Evolutionary conservation across 2,113 vertebrate genomes (phyloP), one percentile per base, ranked within the genome.

Genomic region (Phrynosoma blainvillii): DNA sequence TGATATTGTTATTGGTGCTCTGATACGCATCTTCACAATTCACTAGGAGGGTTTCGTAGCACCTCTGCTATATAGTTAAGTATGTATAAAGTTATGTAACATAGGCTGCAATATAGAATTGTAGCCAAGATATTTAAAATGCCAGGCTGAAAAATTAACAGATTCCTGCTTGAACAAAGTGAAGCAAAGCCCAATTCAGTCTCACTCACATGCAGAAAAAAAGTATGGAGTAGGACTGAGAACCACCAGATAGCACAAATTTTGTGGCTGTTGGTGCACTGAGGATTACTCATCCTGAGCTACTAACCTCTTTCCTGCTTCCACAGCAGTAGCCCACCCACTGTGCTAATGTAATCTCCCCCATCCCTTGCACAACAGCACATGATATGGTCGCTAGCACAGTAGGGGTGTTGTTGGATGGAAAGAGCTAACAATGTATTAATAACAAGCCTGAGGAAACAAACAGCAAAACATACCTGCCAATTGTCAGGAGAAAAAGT

Each of bases 361-460:
- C 40, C 23, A 36, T 13, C 52, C 80, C 62, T 47, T 21, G 2
- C 40, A 54, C 40, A 20, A 27, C 3, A 16, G 47, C 23, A 56
- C 85, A 40, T 13, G n/a, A 71, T 56, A 56, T 6, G 23, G 85
- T 71, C 4, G 18, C 85, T 59, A 5, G 23, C 85, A 12, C 85
- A 87, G 77, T 59, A 14, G 59, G 81, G 80, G 80, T 27, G 62
- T 23, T 0, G 23, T 83, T 83, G 30, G 62, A 77, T 77, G 73
- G 42, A 88, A 25, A 54, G 73, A 56, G 40, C 59, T 77, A 77
- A 83, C 80, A 77, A 77, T 52, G n/a, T 83, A 88, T 88, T 88
- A 88, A 75, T 88, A 88, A 77, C 71, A 83, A 75, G 73, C 80
- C 79, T 32, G 71, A 52, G 71, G 71, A 76, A 88, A 83, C 73